Evolutionary conservation across 2,797 vertebrate genomes (phyloP).

Genomic region (Tokudaia tokunoshimensis): DNA sequence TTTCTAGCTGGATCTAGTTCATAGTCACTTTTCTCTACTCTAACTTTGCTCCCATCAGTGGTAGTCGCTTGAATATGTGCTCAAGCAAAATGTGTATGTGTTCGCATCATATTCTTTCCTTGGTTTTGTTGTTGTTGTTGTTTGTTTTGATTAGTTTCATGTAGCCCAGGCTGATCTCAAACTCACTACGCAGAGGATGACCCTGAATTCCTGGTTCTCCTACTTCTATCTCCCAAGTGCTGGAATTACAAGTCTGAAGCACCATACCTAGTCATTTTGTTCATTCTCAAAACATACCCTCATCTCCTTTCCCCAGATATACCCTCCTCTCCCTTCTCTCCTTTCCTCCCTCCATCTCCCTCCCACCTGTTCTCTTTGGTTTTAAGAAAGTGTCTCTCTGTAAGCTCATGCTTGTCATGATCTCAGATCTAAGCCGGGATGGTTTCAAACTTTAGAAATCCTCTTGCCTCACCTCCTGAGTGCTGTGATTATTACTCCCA

Average conservation of each 20-base stretch:
- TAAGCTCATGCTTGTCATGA: background rate
- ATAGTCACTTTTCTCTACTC: background rate
- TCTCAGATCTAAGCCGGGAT: background rate
- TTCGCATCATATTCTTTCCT: background rate
- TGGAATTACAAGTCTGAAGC: background rate
- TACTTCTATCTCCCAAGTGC: background rate
- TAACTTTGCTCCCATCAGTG: background rate
- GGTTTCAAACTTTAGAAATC: background rate
- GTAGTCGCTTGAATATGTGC: background rate
- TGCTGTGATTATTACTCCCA: background rate
- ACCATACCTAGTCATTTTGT: background rate
- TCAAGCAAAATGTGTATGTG: background rate
- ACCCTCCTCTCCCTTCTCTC: background rate
- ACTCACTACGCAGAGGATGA: background rate
- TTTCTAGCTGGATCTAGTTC: background rate
- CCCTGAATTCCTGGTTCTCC: background rate
- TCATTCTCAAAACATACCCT: constrained; percentile 40
- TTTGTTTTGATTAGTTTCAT: background rate
- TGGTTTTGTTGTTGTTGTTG: background rate
- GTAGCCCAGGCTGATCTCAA: background rate
- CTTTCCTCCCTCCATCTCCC: background rate
- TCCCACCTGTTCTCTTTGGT: background rate
- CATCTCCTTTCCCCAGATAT: background rate
- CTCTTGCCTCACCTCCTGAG: background rate
- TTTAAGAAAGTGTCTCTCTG: background rate